phyloP scores from a whole-genome alignment of 2,113 vertebrate genomes.

The Potamarius usumacintae region DNA sequence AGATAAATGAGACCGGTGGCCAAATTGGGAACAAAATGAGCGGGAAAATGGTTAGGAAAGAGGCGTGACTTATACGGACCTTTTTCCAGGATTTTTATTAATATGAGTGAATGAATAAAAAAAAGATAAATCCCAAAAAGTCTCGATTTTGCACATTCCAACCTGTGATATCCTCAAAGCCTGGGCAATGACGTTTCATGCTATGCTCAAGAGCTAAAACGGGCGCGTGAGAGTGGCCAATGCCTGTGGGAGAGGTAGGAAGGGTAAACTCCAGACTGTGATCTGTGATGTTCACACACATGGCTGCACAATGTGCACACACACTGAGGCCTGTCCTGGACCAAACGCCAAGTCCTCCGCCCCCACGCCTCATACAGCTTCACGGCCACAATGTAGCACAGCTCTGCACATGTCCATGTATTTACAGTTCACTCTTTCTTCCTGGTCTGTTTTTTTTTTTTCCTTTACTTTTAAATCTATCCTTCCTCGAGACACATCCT shows the following conservation, averaged over 20 bases:
- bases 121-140: neutral
- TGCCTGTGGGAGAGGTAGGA: slow-evolving; percentile 49
- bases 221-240: slow-evolving; percentile 43
- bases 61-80: neutral
- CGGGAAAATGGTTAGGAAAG: neutral
- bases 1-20: neutral
- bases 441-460: neutral
- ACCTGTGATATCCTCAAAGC: slow-evolving; percentile 25
- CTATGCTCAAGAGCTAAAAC: slow-evolving; percentile 39
- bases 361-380: slow-evolving; percentile 46
- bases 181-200: slow-evolving; percentile 48
- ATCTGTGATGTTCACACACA: slow-evolving; percentile 44
- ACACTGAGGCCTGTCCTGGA: slow-evolving; percentile 51
- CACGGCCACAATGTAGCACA: slow-evolving; percentile 41
- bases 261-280: slow-evolving; percentile 50
- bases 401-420: slow-evolving; percentile 31
- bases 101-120: neutral
- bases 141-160: slow-evolving; percentile 15
- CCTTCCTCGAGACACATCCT: neutral
- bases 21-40: neutral
- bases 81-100: neutral
- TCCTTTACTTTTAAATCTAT: neutral
- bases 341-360: slow-evolving; percentile 52
- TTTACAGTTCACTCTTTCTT: neutral
- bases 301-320: slow-evolving; percentile 57